Conservation (phyloP, 2,888 invertebrate species). For the Calameuta pallipes region DNA sequence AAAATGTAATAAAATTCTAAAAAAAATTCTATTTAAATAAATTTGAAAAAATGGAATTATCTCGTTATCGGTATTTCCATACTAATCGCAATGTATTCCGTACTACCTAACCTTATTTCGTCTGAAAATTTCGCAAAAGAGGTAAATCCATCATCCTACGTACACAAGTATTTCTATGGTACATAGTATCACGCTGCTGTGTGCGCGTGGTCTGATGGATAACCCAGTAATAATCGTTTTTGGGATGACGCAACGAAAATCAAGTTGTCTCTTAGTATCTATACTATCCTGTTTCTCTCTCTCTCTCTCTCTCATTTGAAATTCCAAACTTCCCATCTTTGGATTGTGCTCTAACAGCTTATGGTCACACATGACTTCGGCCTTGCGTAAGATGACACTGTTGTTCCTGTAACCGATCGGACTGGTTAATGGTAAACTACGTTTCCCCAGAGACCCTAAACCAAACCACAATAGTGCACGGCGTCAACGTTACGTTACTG, state of each 20-base stretch:
- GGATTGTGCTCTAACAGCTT: background rate
- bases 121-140: too few species aligned
- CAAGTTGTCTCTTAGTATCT: background rate
- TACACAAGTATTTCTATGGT: background rate
- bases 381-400: background rate
- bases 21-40: background rate
- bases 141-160: too few species aligned
- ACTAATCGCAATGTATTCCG: background rate
- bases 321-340: background rate
- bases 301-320: background rate
- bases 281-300: background rate
- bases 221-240: background rate
- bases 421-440: conserved; percentile 37
- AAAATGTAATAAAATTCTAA: background rate
- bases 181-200: background rate
- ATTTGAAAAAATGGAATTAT: background rate
- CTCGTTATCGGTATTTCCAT: background rate
- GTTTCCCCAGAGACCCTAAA: conserved; percentile 41
- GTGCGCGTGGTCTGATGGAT: background rate
- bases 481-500: background rate
- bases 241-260: background rate
- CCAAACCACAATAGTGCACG: conserved; percentile 29
- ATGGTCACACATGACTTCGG: background rate
- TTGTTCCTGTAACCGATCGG: conserved; percentile 30
- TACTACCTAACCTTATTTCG: too few species aligned